Percentiles rank a stretch among this genome's conserved stretches.
phyloP scores from a whole-genome alignment of 1,140 invertebrate genomes.

The Hermetia illucens region DNA sequence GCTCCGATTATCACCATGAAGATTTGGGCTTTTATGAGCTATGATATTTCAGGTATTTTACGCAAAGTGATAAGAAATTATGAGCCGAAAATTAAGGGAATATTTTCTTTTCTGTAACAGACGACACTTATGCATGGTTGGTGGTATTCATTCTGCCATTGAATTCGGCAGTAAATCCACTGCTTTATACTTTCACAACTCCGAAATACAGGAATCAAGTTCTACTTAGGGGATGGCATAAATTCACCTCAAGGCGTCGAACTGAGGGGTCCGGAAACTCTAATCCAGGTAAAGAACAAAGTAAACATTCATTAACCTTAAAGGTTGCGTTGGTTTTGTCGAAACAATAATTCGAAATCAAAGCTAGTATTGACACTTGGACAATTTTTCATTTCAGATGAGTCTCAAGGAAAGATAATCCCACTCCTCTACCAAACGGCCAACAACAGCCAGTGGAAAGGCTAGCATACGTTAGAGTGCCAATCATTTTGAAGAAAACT shows the following conservation, averaged over 20 bases:
- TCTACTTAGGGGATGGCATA: constrained; percentile 24
- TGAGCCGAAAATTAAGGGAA: background rate
- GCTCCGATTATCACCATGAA: constrained; percentile 57
- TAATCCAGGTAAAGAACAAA: constrained; percentile 23
- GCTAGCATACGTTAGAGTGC: no score
- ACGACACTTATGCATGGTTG: constrained; percentile 56
- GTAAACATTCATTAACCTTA: no score
- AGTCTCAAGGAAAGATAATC: background rate
- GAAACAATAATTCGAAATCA: no score
- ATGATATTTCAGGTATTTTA: constrained; percentile 35
- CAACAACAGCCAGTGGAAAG: background rate
- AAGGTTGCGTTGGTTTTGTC: no score
- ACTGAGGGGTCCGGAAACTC: constrained; percentile 21
- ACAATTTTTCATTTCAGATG: background rate
- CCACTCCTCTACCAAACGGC: background rate
- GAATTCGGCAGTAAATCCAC: constrained; percentile 63
- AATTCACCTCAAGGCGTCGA: constrained; percentile 21
- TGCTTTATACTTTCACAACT: constrained; percentile 67
- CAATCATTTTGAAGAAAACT: no score
- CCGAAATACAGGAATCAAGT: constrained; percentile 45
- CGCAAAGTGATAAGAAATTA: background rate
- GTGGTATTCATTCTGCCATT: constrained; percentile 63
- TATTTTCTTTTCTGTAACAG: constrained; percentile 25
- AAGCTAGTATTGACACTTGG: no score
- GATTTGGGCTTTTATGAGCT: constrained; percentile 42